A percentile compares a stretch with the other conserved stretches of the same genome.
Conservation (phyloP, 2,888 invertebrate species). For the Melanotus villosus region DNA sequence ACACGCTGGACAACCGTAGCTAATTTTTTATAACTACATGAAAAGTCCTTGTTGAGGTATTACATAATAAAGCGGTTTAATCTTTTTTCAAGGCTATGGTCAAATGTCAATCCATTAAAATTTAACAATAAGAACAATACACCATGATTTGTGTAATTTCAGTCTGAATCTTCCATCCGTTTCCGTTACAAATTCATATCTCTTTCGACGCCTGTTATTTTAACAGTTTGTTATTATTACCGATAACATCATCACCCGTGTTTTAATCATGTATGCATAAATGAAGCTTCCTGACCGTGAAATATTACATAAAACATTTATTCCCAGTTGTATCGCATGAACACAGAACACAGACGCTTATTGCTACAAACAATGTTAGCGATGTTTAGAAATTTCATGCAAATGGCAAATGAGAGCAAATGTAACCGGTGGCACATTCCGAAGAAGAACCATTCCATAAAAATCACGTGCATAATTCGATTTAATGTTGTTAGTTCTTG, state of each 20-base stretch:
- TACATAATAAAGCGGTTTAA: slow-evolving; percentile 16
- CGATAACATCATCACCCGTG: not conserved
- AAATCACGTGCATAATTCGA: no score
- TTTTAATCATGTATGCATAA: slow-evolving; percentile 13
- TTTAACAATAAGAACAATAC: slow-evolving; percentile 11
- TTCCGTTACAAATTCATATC: slow-evolving; percentile 13
- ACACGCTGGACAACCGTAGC: slow-evolving; percentile 7
- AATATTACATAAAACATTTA: slow-evolving; percentile 4
- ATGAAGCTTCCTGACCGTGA: slow-evolving; percentile 9
- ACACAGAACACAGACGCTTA: no score
- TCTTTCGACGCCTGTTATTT: not conserved
- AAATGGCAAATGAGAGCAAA: no score
- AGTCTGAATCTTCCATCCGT: slow-evolving; percentile 6
- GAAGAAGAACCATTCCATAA: no score
- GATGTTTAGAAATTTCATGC: no score
- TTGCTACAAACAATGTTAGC: no score
- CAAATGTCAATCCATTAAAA: slow-evolving; percentile 18
- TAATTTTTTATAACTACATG: slow-evolving; percentile 11
- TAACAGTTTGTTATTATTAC: not conserved
- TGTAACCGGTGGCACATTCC: no score
- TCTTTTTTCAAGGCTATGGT: slow-evolving; percentile 14
- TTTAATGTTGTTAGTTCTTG: no score
- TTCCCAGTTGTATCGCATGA: not conserved
- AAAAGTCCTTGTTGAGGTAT: slow-evolving; percentile 12
- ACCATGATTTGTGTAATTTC: slow-evolving; percentile 11